Conservation (phyloP, 53 echinoderm and acorn worm species). For the Echinometra lucunter region DNA sequence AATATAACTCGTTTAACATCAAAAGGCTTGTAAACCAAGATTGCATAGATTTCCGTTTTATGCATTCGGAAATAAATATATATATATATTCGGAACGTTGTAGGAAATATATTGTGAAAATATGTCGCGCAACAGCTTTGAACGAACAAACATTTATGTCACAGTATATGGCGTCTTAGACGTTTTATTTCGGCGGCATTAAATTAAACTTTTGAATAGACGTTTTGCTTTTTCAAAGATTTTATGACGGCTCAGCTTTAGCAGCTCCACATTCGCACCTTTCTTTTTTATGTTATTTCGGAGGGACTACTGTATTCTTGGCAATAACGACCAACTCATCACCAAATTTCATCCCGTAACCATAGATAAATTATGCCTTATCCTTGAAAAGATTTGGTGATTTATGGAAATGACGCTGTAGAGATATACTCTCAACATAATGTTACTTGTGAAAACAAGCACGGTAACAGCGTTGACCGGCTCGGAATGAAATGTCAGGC, state of each 20-base stretch:
- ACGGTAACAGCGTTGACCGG: constrained; percentile 52
- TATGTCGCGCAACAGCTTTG: too few relatives aligned
- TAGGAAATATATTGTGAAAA: too few relatives aligned
- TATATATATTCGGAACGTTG: too few relatives aligned
- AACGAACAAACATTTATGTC: too few relatives aligned
- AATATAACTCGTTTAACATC: not conserved
- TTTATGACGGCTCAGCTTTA: not conserved
- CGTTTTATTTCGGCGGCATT: too few relatives aligned
- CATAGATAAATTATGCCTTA: not conserved
- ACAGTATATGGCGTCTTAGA: too few relatives aligned
- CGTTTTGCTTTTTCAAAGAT: not conserved
- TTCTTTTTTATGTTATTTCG: not conserved
- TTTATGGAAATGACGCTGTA: constrained; percentile 23
- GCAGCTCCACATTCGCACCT: not conserved
- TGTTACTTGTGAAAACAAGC: constrained; percentile 59
- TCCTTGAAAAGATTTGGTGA: constrained; percentile 38
- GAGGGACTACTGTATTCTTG: constrained; percentile 12
- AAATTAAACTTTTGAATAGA: not conserved
- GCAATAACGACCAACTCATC: constrained; percentile 48
- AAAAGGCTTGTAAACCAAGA: not conserved
- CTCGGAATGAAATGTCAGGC: constrained; percentile 44
- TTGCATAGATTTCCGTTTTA: too few relatives aligned
- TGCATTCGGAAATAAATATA: too few relatives aligned
- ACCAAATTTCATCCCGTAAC: not conserved
- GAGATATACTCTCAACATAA: constrained; percentile 53